Base-by-base conservation (phyloP, 2,797 vertebrate genomes). In the Channa striata region DNA sequence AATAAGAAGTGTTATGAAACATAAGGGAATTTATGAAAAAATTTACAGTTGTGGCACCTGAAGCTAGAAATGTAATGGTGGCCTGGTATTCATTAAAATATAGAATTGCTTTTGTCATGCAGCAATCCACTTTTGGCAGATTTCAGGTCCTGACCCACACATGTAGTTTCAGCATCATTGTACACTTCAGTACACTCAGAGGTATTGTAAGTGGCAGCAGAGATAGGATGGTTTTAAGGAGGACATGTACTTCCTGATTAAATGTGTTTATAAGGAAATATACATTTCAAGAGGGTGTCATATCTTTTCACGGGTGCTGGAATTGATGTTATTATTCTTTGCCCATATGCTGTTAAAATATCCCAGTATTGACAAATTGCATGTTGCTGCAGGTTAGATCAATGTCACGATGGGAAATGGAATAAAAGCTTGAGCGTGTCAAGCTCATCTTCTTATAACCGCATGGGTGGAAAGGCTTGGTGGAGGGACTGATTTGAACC, bases 391-490 rank as follows among this genome's bases (percentile, higher is more conserved):
- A 59, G 81, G 65, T 84, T 51, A 78, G 68, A 87, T 80, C 78
- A 57, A 83, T 81, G 74, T 54, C 75, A 86, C 74, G 1, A 20
- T 6, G 49, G 81, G 77, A 68, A 80, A 65, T 42, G 44, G 71
- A 72, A 83, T 76, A 78, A 87, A 82, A 88, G 68, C 62, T 20
- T 39, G 37, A 65, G 77, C 60, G 65, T 72, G 86, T 88, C 76
- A 77, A 71, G 70, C 66, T 77, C 61, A 72, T 89, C 70, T 75
- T 54, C 82, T 88, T 63, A 79, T 82, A 88, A 88, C 83, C 80
- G 88, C 86, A 82, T 30, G 85, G 79, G 50, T 52, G 76, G 74
- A 84, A 79, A 70, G 73, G 62, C 64, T 81, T 72, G 70, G 57
- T 50, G 66, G 62, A 83, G 68, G 77, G 72, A 80, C 61, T 61